Conservation (phyloP, 1,140 invertebrate genomes). For the Drosophila sp. region DNA sequence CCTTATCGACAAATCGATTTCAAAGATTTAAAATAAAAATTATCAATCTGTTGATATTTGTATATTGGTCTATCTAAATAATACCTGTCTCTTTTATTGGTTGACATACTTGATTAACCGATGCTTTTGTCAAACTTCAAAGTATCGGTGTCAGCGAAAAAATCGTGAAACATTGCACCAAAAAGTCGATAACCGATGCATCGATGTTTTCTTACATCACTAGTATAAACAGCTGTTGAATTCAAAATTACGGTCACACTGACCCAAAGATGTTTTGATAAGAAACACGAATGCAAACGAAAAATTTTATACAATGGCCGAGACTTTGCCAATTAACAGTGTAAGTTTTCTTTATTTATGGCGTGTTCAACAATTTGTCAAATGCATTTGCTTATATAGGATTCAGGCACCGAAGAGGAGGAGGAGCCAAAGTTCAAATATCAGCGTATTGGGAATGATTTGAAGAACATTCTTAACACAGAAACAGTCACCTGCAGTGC, state of each 20-base stretch:
- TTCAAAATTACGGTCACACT: slow-evolving; percentile 33
- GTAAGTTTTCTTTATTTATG: slow-evolving; percentile 25
- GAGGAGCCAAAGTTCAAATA: slow-evolving; percentile 95
- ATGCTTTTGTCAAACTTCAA: too few species aligned
- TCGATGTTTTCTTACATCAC: background rate
- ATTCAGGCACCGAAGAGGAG: slow-evolving; percentile 53
- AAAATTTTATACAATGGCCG: slow-evolving; percentile 47
- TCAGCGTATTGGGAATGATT: slow-evolving; percentile 93
- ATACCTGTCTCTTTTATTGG: too few species aligned
- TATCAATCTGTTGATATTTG: too few species aligned
- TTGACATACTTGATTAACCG: too few species aligned
- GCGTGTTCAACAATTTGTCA: background rate
- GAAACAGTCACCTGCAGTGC: slow-evolving; percentile 94
- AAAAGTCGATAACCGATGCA: too few species aligned
- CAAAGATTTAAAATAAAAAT: too few species aligned
- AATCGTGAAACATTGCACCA: too few species aligned
- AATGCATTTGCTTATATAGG: slow-evolving; percentile 20
- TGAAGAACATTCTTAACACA: slow-evolving; percentile 93
- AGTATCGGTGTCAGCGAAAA: too few species aligned
- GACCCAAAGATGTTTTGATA: slow-evolving; percentile 43
- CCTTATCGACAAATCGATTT: too few species aligned
- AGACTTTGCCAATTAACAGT: slow-evolving; percentile 31
- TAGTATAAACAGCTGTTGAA: slow-evolving; percentile 38
- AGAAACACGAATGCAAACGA: slow-evolving; percentile 25
- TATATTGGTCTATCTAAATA: too few species aligned